These are phyloP conservation scores for Ligdia adustata DNA, from an alignment of 2,888 invertebrate species.

Conservation along the genomic window DNA sequence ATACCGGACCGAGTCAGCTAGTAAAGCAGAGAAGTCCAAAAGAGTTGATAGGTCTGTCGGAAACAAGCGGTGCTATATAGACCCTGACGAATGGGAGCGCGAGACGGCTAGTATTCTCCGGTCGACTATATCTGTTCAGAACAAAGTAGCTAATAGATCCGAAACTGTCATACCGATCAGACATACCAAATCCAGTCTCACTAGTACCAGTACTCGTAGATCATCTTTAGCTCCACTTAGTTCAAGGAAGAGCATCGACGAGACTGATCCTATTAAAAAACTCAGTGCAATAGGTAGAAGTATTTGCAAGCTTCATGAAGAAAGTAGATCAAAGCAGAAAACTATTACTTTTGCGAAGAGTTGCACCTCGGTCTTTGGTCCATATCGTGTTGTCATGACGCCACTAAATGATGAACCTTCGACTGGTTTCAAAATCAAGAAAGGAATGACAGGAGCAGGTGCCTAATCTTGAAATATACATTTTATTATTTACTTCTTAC, in stretches of 20 bases:
- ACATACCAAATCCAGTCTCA: slow-evolving; percentile 64
- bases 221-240: slow-evolving; percentile 50
- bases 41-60: slow-evolving; percentile 74
- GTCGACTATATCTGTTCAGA: slow-evolving; percentile 75
- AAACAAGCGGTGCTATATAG: slow-evolving; percentile 81
- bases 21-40: slow-evolving; percentile 66
- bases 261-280: slow-evolving; percentile 67
- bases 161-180: slow-evolving; percentile 55
- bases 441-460: slow-evolving; percentile 27
- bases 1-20: slow-evolving; percentile 75
- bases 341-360: slow-evolving; percentile 69
- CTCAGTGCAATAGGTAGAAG: slow-evolving; percentile 73
- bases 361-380: slow-evolving; percentile 70
- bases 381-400: slow-evolving; percentile 66
- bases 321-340: slow-evolving; percentile 62
- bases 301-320: slow-evolving; percentile 70
- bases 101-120: slow-evolving; percentile 83
- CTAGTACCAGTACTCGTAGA: slow-evolving; percentile 51
- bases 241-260: slow-evolving; percentile 55
- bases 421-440: slow-evolving; percentile 48
- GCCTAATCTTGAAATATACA: no score
- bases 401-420: slow-evolving; percentile 62
- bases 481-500: no score
- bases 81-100: slow-evolving; percentile 80
- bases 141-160: slow-evolving; percentile 59